These are phyloP conservation scores for Trichogramma evanescens DNA, from an alignment of 2,888 invertebrate species.

Conservation along the genomic window DNA sequence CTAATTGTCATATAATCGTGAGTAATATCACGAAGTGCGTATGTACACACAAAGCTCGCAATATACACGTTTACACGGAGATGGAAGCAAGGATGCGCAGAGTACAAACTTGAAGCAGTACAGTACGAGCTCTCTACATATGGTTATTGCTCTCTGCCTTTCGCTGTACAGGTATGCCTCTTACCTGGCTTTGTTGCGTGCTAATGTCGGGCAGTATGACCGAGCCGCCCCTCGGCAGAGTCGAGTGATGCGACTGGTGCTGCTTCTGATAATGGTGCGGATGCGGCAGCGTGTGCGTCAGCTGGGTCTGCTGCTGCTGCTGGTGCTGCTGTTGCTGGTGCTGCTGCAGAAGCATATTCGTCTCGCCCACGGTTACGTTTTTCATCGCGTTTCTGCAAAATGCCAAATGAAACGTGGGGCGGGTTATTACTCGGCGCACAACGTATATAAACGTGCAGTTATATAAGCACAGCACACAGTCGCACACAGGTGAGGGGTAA, in stretches of 20 bases:
- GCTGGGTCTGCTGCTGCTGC: constrained; percentile 44
- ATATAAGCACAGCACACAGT: too few relatives aligned
- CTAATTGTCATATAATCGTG: background rate
- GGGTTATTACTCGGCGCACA: too few relatives aligned
- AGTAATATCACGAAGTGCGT: background rate
- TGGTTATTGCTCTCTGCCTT: too few relatives aligned
- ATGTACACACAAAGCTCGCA: too few relatives aligned
- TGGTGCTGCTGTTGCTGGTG: constrained; percentile 44
- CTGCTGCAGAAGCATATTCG: constrained; percentile 47
- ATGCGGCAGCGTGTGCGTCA: constrained; percentile 45
- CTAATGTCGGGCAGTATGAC: constrained; percentile 53
- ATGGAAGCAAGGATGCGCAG: background rate
- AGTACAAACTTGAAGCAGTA: too few relatives aligned
- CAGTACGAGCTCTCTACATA: too few relatives aligned
- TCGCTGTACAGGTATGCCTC: background rate
- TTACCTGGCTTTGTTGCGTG: constrained; percentile 49
- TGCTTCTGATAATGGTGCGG: constrained; percentile 43
- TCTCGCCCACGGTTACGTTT: constrained; percentile 54
- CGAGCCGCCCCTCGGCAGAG: constrained; percentile 44
- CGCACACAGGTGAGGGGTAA: too few relatives aligned
- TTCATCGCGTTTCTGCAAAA: constrained; percentile 52
- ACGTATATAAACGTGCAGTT: too few relatives aligned
- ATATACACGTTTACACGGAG: background rate
- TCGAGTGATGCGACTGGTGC: constrained; percentile 52
- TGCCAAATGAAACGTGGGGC: background rate